Evolutionary conservation across 2,113 vertebrate species (phyloP), one percentile per base, ranked within the genome.

Genomic region (Ameiurus melas): DNA sequence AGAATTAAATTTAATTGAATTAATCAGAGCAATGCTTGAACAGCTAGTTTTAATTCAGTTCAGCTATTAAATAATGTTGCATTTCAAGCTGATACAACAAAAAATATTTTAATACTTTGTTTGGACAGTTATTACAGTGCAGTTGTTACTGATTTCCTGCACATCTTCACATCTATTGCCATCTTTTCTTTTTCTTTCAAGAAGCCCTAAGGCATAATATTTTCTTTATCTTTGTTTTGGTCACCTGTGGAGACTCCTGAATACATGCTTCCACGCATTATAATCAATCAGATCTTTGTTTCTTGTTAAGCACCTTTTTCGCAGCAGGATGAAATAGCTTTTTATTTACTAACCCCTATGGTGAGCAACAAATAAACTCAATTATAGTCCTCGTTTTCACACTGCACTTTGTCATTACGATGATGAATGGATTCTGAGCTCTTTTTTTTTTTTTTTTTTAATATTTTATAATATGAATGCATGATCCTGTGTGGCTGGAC

Each of bases 171-270:
- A 25, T 43, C 20, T 1, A 0, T 20, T 20, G 16, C 70, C 22
- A 12, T 43, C 22, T 4, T 9, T 47, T 53, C 1, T 55, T 77
- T 47, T 19, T 5, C 20, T 20, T 20, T 1, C 39, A 47, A 13
- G 22, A 47, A 25, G 39, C 27, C 27, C 5, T 6, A 57, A 80
- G 27, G 0, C 82, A 19, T 68, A 84, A 51, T 84, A 43, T 66
- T 84, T 51, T 30, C 7, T 68, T 19, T 66, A 43, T 27, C 12
- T 51, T 66, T 27, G 25, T 66, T 64, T 43, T 16, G 13, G 10
- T 36, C 33, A 47, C 60, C 80, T 20, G 4, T 82, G 80, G 80
- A 60, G 80, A 36, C 47, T n/a, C 75, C 5, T 84, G 82, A 77
- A 85, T 60, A 55, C 51, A 25, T 85, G 68, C 51, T 57, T 73